Conservation (phyloP, 1,140 invertebrate genomes). For the Aleiodes sp. region DNA sequence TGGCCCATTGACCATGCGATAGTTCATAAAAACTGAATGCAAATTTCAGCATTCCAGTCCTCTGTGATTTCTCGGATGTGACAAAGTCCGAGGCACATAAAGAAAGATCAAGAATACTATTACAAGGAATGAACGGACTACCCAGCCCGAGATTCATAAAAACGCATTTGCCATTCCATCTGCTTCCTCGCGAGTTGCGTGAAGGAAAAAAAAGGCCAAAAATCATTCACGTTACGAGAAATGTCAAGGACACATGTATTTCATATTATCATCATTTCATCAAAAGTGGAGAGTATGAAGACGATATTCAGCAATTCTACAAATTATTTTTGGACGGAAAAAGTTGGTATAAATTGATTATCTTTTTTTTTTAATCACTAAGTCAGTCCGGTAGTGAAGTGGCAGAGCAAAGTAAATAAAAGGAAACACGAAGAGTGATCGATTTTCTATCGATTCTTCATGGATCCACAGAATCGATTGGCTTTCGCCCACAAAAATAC, state of each 20-base stretch:
- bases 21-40: too few relatives aligned
- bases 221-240: constrained; percentile 82
- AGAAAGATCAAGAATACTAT: constrained; percentile 50
- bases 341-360: constrained; percentile 34
- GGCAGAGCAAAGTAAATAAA: too few relatives aligned
- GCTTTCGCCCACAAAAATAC: too few relatives aligned
- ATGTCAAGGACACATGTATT: constrained; percentile 83
- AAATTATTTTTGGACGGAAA: constrained; percentile 68
- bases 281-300: constrained; percentile 70
- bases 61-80: constrained; percentile 26
- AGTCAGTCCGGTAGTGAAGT: too few relatives aligned
- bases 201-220: constrained; percentile 63
- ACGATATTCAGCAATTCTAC: constrained; percentile 73
- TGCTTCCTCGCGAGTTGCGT: constrained; percentile 72
- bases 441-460: too few relatives aligned
- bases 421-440: too few relatives aligned
- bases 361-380: too few relatives aligned
- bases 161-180: constrained; percentile 75
- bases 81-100: constrained; percentile 2
- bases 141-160: constrained; percentile 72
- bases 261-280: constrained; percentile 78
- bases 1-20: too few relatives aligned
- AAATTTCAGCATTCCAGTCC: too few relatives aligned
- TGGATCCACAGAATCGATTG: too few relatives aligned
- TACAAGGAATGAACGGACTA: constrained; percentile 59